Evolutionary conservation across 2,113 vertebrate species (phyloP).

Genomic region (Microtus pennsylvanicus): DNA sequence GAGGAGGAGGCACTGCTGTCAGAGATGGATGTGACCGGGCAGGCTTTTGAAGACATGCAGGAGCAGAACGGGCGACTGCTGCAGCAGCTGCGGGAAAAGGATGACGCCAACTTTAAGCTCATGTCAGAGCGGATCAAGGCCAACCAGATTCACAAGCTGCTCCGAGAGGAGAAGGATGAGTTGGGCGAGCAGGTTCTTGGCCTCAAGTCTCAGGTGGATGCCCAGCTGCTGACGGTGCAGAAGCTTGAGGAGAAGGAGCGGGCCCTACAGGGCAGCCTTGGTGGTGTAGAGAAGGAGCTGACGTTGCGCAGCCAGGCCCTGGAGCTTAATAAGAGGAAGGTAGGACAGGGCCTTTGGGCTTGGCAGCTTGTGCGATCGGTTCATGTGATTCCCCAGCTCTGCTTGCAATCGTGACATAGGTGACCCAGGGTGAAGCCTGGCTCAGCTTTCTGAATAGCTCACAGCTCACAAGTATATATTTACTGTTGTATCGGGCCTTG

Average conservation of each 20-base stretch:
- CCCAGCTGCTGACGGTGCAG: slow-evolving; percentile 94
- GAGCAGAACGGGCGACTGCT: slow-evolving; percentile 96
- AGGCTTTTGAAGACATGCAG: slow-evolving; percentile 98
- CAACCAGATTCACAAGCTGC: slow-evolving; percentile 97
- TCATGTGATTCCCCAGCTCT: not conserved
- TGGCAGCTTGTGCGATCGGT: not conserved
- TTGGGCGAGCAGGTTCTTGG: slow-evolving; percentile 94
- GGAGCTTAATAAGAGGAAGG: slow-evolving; percentile 97
- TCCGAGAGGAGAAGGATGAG: slow-evolving; percentile 96
- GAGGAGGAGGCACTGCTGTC: slow-evolving; percentile 96
- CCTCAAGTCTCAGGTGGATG: slow-evolving; percentile 96
- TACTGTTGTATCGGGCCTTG: no score
- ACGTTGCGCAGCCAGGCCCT: slow-evolving; percentile 91
- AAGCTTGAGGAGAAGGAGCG: slow-evolving; percentile 96
- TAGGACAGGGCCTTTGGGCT: slow-evolving; percentile 66
- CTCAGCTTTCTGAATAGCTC: not conserved
- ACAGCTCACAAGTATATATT: not conserved
- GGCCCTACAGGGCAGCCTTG: slow-evolving; percentile 91
- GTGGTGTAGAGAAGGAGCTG: slow-evolving; percentile 93
- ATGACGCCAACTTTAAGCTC: slow-evolving; percentile 97
- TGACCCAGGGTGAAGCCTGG: no score
- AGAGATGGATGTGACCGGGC: slow-evolving; percentile 97
- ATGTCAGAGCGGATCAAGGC: slow-evolving; percentile 98
- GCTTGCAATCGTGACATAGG: not conserved
- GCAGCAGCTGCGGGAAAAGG: slow-evolving; percentile 95